Evolutionary conservation across 2,888 invertebrate genomes (phyloP).

Genomic region (Acleris literana): DNA sequence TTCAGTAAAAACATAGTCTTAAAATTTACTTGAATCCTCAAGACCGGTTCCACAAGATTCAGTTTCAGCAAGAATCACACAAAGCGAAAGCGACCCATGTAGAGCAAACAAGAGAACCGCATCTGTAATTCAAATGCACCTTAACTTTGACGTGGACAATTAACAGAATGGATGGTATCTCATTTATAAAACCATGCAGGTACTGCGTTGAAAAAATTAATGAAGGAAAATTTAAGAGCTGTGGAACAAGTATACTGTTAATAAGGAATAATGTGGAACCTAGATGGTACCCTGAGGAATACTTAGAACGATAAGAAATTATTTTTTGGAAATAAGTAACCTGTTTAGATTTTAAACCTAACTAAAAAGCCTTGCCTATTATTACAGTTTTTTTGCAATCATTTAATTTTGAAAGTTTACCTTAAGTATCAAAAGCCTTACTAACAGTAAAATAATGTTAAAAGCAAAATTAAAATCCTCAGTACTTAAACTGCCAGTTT

Average conservation of each 20-base stretch:
- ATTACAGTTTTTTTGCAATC: too few relatives aligned
- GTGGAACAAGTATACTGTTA: background rate
- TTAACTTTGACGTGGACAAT: conserved; percentile 36
- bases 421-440: too few relatives aligned
- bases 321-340: too few relatives aligned
- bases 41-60: background rate
- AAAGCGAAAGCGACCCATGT: conserved; percentile 34
- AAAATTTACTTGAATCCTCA: background rate
- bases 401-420: too few relatives aligned
- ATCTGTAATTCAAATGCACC: conserved; percentile 62
- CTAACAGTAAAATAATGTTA: too few relatives aligned
- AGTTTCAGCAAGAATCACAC: conserved; percentile 15
- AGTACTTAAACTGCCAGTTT: background rate
- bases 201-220: background rate
- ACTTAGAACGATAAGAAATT: too few relatives aligned
- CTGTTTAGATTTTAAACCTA: too few relatives aligned
- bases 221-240: background rate
- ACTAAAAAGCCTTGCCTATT: too few relatives aligned
- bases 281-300: too few relatives aligned
- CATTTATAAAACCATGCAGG: conserved; percentile 20
- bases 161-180: conserved; percentile 21
- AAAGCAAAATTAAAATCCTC: too few relatives aligned
- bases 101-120: conserved; percentile 58
- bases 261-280: too few relatives aligned
- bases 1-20: too few relatives aligned